Conservation (phyloP, 2,888 invertebrate genomes). For the Nipponacmea schrenckii region DNA sequence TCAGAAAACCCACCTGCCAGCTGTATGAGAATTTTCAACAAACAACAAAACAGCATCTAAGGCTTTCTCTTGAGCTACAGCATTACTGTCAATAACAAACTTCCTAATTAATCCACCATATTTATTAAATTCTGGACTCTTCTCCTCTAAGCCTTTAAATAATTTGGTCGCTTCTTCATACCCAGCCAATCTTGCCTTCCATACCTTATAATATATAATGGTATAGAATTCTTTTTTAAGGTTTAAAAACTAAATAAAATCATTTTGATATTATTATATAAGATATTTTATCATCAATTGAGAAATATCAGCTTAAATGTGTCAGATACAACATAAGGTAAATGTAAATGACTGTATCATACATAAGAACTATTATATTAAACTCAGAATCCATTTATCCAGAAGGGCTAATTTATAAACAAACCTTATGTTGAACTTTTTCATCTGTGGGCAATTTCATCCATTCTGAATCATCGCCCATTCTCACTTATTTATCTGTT, state of each 20-base stretch:
- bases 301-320: neutral
- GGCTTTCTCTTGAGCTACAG: conserved; percentile 94
- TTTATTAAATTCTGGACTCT: conserved; percentile 92
- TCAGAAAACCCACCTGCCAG: conserved; percentile 71
- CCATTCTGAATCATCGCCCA: conserved; percentile 68
- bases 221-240: conserved; percentile 12
- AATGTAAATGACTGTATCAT: neutral
- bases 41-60: conserved; percentile 90
- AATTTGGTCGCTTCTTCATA: conserved; percentile 92
- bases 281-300: neutral
- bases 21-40: conserved; percentile 82
- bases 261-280: neutral
- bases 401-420: conserved; percentile 16
- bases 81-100: conserved; percentile 94
- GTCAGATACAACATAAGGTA: neutral
- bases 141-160: conserved; percentile 88
- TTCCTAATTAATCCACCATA: conserved; percentile 91
- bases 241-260: neutral
- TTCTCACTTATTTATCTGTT: conserved; percentile 17
- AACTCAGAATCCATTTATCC: no score
- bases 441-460: conserved; percentile 78
- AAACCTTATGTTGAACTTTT: conserved; percentile 87
- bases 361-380: neutral
- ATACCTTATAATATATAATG: conserved; percentile 72
- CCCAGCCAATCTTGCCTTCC: conserved; percentile 94